These are phyloP conservation scores for Zelleria hepariella DNA, from an alignment of 2,888 invertebrate species.

Conservation along the genomic window DNA sequence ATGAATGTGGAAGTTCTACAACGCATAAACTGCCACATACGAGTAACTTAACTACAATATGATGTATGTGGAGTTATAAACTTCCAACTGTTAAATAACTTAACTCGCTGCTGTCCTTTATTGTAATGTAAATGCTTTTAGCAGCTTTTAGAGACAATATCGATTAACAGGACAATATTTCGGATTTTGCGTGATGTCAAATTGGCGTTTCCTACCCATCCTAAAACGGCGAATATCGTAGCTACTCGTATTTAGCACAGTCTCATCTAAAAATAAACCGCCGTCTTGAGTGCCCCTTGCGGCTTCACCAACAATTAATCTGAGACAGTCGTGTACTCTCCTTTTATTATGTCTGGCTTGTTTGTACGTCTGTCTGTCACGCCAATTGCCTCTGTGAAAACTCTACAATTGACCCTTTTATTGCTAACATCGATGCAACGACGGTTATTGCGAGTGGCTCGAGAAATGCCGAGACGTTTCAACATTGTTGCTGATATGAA, in stretches of 20 bases:
- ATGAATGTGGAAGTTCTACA: no score
- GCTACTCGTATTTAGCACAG: neutral
- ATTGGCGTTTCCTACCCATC: no score
- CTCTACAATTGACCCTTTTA: slow-evolving; percentile 23
- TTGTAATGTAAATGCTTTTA: no score
- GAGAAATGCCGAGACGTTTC: neutral
- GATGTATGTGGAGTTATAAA: no score
- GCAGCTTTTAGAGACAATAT: no score
- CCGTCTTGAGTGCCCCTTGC: slow-evolving; percentile 2
- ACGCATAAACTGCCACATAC: no score
- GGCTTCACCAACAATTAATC: slow-evolving; percentile 29
- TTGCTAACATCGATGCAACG: neutral
- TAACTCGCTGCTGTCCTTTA: no score
- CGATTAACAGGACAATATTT: no score
- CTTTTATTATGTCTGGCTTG: slow-evolving; percentile 44
- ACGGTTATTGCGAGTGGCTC: neutral
- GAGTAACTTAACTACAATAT: no score
- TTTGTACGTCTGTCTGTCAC: slow-evolving; percentile 28
- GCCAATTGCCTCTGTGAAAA: slow-evolving; percentile 27
- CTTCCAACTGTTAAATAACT: no score
- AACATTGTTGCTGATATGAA: neutral
- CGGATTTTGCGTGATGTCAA: no score
- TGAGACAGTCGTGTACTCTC: slow-evolving; percentile 14
- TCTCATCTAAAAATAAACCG: neutral
- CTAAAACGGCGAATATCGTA: no score